Base-by-base conservation (phyloP, 2,113 vertebrate genomes). In the Antennarius striatus region DNA sequence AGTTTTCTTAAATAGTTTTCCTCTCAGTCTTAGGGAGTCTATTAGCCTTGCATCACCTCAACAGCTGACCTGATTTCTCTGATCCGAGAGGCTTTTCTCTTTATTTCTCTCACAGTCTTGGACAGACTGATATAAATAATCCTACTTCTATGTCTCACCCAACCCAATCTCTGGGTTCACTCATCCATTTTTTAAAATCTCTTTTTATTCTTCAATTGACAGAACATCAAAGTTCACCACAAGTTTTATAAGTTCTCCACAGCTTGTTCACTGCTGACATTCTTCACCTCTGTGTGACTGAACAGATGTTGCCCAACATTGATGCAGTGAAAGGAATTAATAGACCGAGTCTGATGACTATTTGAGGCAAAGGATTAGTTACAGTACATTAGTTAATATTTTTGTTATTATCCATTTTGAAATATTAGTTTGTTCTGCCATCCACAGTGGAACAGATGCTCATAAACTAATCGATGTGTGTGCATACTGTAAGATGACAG, bases 31-130 rank as follows among this genome's bases (percentile, higher is more conserved):
- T 16, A 28, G 58, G 47, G 39, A 52, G 30, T 43, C 29, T 68
- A 62, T 62, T 61, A 75, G 39, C 29, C 43, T 70, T 39, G 53
- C 13, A 56, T 50, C 57, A 65, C 67, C 64, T 75, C 54, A 63
- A 70, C 30, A 56, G 48, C 40, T 81, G 72, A 71, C 85, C 85
- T 77, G 48, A 76, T 83, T 85, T 84, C 61, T 71, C 22, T 39
- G 61, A 71, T 54, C 36, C 15, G 22, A 17, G 48, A 52, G 58
- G 53, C 42, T 77, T 76, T 53, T 69, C 4, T 67, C 32, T 48
- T 54, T 58, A 52, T 55, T 53, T 46, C 22, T 64, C 50, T 59
- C 4, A 0, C 45, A 39, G 16, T 40, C 46, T 52, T 16, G 42
- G 51, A 68, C 4, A 39, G 29, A 68, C 13, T 62, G 29, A 48